These are phyloP conservation scores for Hemibagrus wyckioides DNA, from an alignment of 2,113 vertebrate species.

Conservation along the genomic window DNA sequence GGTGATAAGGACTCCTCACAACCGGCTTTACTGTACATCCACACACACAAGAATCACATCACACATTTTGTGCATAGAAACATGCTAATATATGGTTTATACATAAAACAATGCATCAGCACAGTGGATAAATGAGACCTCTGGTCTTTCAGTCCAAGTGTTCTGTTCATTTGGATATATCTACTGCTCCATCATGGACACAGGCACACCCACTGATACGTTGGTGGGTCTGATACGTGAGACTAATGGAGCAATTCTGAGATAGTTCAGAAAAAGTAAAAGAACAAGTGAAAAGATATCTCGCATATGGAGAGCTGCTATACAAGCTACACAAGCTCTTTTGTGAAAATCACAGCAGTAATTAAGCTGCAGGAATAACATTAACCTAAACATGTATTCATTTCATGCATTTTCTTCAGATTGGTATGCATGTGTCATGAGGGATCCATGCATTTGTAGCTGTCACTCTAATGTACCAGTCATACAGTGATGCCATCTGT, in stretches of 20 bases:
- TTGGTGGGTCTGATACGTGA: background rate
- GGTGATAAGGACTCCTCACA: background rate
- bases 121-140: background rate
- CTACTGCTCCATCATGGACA: background rate
- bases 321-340: background rate
- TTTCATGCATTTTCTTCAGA: background rate
- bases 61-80: background rate
- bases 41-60: background rate
- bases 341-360: background rate
- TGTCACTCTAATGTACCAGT: background rate
- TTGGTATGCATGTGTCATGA: no score
- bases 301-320: background rate
- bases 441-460: background rate
- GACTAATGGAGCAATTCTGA: background rate
- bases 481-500: background rate
- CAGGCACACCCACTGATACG: background rate
- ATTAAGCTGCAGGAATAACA: background rate
- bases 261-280: background rate
- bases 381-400: background rate
- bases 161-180: background rate
- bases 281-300: background rate
- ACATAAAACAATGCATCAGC: background rate
- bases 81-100: background rate
- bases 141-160: background rate
- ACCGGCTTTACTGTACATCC: background rate